These are phyloP conservation scores for Diarsia dahlii DNA, from an alignment of 2,888 invertebrate genomes.

Conservation along the genomic window DNA sequence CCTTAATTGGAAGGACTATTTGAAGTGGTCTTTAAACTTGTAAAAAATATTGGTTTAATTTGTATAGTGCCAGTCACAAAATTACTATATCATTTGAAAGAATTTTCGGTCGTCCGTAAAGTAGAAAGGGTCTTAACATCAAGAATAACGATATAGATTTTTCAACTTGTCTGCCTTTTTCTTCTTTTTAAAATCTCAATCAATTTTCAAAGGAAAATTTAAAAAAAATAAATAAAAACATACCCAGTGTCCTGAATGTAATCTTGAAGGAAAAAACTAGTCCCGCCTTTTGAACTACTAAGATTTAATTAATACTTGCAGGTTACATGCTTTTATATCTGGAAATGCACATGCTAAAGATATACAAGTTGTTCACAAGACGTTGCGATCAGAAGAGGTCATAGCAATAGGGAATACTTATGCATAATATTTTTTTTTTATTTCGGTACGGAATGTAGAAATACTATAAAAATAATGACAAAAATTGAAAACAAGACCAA, in stretches of 20 bases:
- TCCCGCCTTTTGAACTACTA: conserved; percentile 46
- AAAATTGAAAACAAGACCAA: too few species aligned
- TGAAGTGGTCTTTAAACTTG: conserved; percentile 33
- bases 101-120: neutral
- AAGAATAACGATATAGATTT: neutral
- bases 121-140: neutral
- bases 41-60: conserved; percentile 16
- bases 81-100: neutral
- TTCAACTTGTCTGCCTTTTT: conserved; percentile 13
- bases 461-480: too few species aligned
- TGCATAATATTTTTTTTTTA: too few species aligned
- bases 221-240: neutral
- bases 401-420: too few species aligned
- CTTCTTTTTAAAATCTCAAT: neutral
- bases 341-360: neutral
- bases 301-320: conserved; percentile 38
- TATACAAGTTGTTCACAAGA: neutral
- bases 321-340: conserved; percentile 23
- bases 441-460: too few species aligned
- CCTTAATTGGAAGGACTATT: conserved; percentile 34
- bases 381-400: neutral
- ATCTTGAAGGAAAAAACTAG: conserved; percentile 9
- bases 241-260: conserved; percentile 4
- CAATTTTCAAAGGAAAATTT: neutral
- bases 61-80: conserved; percentile 21